phyloP scores from a whole-genome alignment of 2,797 vertebrate species.

The Fundulus diaphanus region DNA sequence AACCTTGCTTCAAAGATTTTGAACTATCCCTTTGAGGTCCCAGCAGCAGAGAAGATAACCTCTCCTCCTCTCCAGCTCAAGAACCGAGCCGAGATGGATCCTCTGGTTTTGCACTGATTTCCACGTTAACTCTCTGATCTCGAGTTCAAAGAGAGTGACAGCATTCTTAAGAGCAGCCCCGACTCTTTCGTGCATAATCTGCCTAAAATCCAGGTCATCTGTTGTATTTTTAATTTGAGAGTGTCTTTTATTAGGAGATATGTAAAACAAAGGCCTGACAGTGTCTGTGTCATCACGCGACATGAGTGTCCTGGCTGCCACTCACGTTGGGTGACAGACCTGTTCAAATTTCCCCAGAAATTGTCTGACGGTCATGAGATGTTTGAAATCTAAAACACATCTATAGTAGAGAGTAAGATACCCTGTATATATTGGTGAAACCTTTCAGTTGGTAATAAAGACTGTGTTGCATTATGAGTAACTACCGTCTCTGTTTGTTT shows the following conservation, averaged over 20 bases:
- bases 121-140: constrained; percentile 72
- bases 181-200: constrained; percentile 69
- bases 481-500: constrained; percentile 63
- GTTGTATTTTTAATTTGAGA: constrained; percentile 76
- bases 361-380: constrained; percentile 34
- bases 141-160: constrained; percentile 70
- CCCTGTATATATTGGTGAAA: constrained; percentile 17
- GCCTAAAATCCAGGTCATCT: constrained; percentile 64
- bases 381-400: neutral
- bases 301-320: no score
- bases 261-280: constrained; percentile 49
- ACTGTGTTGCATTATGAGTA: constrained; percentile 55
- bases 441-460: constrained; percentile 44
- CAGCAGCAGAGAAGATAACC: constrained; percentile 41
- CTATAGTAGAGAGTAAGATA: constrained; percentile 21
- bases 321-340: constrained; percentile 43
- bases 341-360: constrained; percentile 45
- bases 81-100: constrained; percentile 32
- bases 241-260: constrained; percentile 59
- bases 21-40: constrained; percentile 39
- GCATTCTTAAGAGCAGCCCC: constrained; percentile 64
- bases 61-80: constrained; percentile 51
- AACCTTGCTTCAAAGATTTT: no score
- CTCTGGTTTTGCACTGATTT: constrained; percentile 60
- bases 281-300: no score